phyloP scores from a whole-genome alignment of 1,140 invertebrate genomes.

The Pseudoatta argentina region DNA sequence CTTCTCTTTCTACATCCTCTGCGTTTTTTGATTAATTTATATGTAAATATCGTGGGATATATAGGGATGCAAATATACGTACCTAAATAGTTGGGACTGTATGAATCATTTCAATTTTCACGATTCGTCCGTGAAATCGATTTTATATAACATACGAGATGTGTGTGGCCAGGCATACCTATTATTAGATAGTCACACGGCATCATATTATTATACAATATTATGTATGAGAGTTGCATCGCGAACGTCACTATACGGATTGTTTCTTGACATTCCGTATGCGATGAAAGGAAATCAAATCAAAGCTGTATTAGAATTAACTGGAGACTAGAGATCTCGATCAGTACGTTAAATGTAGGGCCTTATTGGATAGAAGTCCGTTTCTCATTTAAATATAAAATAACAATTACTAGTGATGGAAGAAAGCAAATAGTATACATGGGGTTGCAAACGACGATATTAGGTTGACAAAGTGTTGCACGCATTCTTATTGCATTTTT shows the following conservation, averaged over 20 bases:
- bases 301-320: conserved; percentile 1
- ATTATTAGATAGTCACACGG: not conserved
- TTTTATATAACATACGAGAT: conserved; percentile 20
- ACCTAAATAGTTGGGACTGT: not conserved
- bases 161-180: not conserved
- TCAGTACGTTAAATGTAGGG: not conserved
- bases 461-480: not conserved
- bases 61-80: not conserved
- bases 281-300: conserved; percentile 21
- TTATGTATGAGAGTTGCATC: conserved; percentile 12
- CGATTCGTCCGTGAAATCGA: conserved; percentile 12
- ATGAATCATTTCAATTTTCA: not conserved
- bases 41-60: not conserved
- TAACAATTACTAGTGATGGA: conserved; percentile 7
- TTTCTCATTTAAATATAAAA: not conserved
- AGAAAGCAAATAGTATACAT: not conserved
- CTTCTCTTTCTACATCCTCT: not conserved
- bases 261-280: conserved; percentile 5
- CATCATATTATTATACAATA: not conserved
- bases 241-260: not conserved
- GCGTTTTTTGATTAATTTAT: not conserved
- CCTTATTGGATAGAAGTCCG: not conserved
- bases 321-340: conserved; percentile 2
- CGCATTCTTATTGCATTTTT: conserved; percentile 4
- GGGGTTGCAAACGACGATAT: not conserved